Percentiles rank a stretch among this genome's conserved stretches.
Conservation (phyloP, 2,113 vertebrate genomes). For the Sturnus vulgaris region DNA sequence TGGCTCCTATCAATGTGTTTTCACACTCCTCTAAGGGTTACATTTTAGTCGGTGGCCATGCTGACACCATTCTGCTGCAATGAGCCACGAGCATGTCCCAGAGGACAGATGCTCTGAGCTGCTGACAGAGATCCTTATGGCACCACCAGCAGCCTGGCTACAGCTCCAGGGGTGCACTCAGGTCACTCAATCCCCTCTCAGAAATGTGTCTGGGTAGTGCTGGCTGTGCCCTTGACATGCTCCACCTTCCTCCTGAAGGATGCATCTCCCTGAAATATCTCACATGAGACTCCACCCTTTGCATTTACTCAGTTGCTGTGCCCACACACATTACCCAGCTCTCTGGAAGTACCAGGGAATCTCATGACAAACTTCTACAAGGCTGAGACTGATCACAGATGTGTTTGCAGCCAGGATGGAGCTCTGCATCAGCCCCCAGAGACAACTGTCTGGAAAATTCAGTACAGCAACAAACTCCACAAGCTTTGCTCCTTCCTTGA, state of each 20-base stretch:
- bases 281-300: not conserved
- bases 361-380: not conserved
- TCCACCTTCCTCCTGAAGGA: not conserved
- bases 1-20: not conserved
- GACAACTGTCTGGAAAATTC: not conserved
- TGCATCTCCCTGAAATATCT: not conserved
- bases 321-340: not conserved
- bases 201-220: not conserved
- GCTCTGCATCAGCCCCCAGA: not conserved
- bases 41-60: not conserved
- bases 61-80: not conserved
- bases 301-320: not conserved
- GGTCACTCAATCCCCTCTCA: not conserved
- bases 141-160: not conserved
- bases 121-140: not conserved
- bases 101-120: not conserved
- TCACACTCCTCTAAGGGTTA: not conserved
- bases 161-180: not conserved
- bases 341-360: not conserved
- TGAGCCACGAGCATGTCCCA: not conserved
- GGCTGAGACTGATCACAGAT: not conserved
- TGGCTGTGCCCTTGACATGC: not conserved
- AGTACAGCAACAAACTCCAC: not conserved
- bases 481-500: not conserved
- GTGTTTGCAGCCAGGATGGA: not conserved